Percentiles rank a stretch among this genome's conserved stretches.
Evolutionary conservation across 2,888 invertebrate species (phyloP).

Genomic region (Sturmia bella): DNA sequence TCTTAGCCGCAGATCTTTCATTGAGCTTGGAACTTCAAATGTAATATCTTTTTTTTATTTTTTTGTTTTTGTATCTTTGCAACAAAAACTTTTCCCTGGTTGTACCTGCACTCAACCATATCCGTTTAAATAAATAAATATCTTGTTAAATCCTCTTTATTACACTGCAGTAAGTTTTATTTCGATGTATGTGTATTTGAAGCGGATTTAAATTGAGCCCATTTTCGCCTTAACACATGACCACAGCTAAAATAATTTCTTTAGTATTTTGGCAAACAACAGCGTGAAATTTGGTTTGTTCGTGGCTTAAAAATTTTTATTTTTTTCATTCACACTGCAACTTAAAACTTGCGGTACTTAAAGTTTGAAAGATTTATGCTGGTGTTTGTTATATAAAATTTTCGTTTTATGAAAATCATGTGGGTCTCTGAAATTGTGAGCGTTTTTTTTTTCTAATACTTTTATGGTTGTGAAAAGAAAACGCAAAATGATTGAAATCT

Average conservation of each 20-base stretch:
- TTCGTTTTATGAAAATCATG: neutral
- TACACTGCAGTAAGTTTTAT: constrained; percentile 54
- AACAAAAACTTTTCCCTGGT: neutral
- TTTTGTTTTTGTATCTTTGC: neutral
- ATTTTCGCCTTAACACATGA: constrained; percentile 59
- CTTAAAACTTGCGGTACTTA: constrained; percentile 1
- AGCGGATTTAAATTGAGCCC: constrained; percentile 43
- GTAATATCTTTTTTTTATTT: neutral
- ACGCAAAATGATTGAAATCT: too few relatives aligned
- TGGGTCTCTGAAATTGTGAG: neutral
- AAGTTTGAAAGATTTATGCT: constrained; percentile 16
- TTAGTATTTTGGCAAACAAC: constrained; percentile 44
- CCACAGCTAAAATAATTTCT: constrained; percentile 48
- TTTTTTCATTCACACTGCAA: neutral
- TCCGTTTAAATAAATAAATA: constrained; percentile 13
- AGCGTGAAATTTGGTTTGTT: constrained; percentile 38
- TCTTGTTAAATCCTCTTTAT: constrained; percentile 56
- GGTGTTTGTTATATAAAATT: neutral
- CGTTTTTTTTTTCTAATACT: too few relatives aligned
- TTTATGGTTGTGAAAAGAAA: too few relatives aligned
- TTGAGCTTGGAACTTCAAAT: neutral
- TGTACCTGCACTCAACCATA: neutral
- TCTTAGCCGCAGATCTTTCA: neutral
- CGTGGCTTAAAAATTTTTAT: constrained; percentile 41
- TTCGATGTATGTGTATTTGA: constrained; percentile 45